Conservation (phyloP, 1,140 invertebrate species). For the Bombus fervidus region DNA sequence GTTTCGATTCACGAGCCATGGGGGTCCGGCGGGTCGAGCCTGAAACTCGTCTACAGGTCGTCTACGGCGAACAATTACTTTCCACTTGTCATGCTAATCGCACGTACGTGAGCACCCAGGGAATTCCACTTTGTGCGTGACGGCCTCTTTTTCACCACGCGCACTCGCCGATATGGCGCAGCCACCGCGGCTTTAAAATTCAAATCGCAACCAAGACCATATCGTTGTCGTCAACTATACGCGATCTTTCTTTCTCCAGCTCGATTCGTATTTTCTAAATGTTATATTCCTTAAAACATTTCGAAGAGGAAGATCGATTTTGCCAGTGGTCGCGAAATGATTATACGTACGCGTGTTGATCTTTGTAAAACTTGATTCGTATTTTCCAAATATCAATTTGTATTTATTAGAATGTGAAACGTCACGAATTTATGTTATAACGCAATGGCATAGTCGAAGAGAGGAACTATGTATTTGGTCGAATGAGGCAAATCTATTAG, state of each 20-base stretch:
- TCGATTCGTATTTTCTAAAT: background rate
- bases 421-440: too few species aligned
- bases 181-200: constrained; percentile 31
- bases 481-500: too few species aligned
- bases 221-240: background rate
- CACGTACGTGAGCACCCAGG: constrained; percentile 42
- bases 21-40: constrained; percentile 24
- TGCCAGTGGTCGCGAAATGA: too few species aligned
- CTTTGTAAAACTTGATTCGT: too few species aligned
- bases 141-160: constrained; percentile 27
- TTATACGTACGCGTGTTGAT: too few species aligned
- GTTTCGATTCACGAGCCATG: constrained; percentile 48
- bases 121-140: constrained; percentile 54
- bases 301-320: background rate
- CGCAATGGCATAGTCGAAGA: too few species aligned
- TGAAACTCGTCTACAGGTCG: constrained; percentile 52
- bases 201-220: background rate
- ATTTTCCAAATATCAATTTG: too few species aligned
- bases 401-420: too few species aligned
- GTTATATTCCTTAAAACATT: background rate
- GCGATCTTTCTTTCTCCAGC: background rate
- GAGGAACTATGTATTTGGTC: too few species aligned
- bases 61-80: constrained; percentile 58
- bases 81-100: constrained; percentile 61
- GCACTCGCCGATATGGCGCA: constrained; percentile 13